Evolutionary conservation across 2,797 vertebrate genomes (phyloP).

Genomic region (Holocentrus rufus): DNA sequence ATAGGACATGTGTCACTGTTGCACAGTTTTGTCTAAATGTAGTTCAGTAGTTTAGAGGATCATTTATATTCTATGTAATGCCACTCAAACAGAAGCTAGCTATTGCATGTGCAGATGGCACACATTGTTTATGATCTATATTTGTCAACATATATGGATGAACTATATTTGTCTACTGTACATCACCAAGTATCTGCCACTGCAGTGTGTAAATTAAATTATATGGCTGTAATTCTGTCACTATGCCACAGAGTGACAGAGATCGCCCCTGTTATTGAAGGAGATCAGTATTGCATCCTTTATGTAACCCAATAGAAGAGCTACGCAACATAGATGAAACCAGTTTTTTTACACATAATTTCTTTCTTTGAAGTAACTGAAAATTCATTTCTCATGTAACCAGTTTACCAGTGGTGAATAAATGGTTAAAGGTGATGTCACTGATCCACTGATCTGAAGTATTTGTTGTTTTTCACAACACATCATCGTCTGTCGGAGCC

Average conservation of each 20-base stretch:
- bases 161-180: conserved; percentile 15
- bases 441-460: not conserved
- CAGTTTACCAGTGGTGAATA: not conserved
- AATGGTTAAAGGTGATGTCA: not conserved
- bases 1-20: too few species aligned
- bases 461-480: conserved; percentile 52
- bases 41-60: too few species aligned
- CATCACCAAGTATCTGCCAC: conserved; percentile 15
- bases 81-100: not conserved
- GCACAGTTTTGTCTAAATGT: too few species aligned
- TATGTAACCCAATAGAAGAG: too few species aligned
- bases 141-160: not conserved
- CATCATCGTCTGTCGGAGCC: conserved; percentile 17
- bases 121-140: not conserved
- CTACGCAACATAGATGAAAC: not conserved
- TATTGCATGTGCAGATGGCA: not conserved
- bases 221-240: conserved; percentile 25
- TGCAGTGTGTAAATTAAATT: conserved; percentile 45
- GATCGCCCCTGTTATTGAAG: too few species aligned
- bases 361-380: not conserved
- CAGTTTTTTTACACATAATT: not conserved
- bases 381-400: not conserved
- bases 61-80: not conserved
- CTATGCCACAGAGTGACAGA: conserved; percentile 9
- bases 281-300: too few species aligned